Evolutionary conservation across 2,888 invertebrate genomes (phyloP), one percentile per base, ranked within the genome.

Genomic region (Synergus japonicus): DNA sequence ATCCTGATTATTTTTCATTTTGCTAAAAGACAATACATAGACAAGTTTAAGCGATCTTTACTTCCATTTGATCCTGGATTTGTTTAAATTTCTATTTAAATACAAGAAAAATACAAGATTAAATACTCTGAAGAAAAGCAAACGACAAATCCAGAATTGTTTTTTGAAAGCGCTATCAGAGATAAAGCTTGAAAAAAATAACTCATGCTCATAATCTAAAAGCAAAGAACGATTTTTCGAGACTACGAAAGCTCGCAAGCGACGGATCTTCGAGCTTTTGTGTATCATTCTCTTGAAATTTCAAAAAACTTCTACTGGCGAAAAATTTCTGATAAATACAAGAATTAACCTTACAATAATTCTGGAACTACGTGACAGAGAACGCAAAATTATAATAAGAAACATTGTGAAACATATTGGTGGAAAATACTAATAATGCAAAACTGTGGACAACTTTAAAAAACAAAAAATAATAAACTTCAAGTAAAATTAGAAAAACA

Each of bases 191-290:
- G 29, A 54, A 49, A 69, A 69, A 49, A 49, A 41, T 10, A 54
- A 54, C 54, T 49, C 73, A 73, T 73, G 73, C 73, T 73, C n/a
- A 49, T 58, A 58, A 73, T 54, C 10, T 18, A 18, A 58, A 46
- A 66, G 18, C 41, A 49, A 63, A 69, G 15, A 67, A 76, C 12
- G 60, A 79, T 46, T 29, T 43, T 60, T 37, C n/a, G 43, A 58
- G 65, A 65, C 76, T 76, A 76, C 37, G 78, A 64, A 81, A 82
- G 77, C 78, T 80, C 81, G 66, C 78, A 81, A 85, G 85, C 85
- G 82, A 83, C 82, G 82, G 81, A 83, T 85, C 82, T 81, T 85
- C 83, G 82, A 82, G 73, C 73, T 73, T 73, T 54, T 37, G n/a
- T 73, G 29, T 49, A 73, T 10, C 12, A 10, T 73, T 73, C 49